Evolutionary conservation across 2,888 invertebrate genomes (phyloP), one percentile per base, ranked within the genome.

Genomic region (Lobophora halterata): DNA sequence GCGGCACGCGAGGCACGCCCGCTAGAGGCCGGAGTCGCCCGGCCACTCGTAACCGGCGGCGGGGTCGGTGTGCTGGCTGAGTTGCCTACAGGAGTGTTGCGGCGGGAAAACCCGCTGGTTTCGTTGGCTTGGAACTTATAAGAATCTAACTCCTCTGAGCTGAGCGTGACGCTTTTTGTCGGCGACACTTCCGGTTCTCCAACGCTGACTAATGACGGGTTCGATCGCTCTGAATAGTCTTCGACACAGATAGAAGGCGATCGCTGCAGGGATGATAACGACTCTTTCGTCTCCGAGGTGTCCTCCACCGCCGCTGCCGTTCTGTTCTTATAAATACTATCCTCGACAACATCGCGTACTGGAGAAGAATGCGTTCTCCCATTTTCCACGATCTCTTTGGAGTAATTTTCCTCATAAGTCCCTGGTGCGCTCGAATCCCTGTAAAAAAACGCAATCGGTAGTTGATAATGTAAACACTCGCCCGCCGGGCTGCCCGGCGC

Each of bases 391-490:
- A 13, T 12, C 17, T 25, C 20, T 21, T 42, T 29, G 7, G 37
- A 17, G 28, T 52, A 56, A 31, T 32, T 56, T 46, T 58, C 63
- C 17, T 55, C 70, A 48, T 56, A 55, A 44, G 53, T 61, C 23
- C 83, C 61, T 60, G 80, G 58, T 65, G 81, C 60, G 62, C 78
- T 74, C 68, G 75, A 56, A 65, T 89, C 73, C 73, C 90, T 65
- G 78, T 55, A 79, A 88, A 61, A 32, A 64, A 54, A 53, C 45
- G 54, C 48, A 47, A 8, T 26, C 13, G 19, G 19, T 30, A n/a
- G n/a, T n/a, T n/a, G n/a, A n/a, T n/a, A n/a, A n/a, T n/a, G n/a
- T n/a, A n/a, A n/a, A n/a, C n/a, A n/a, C n/a, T n/a, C n/a, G n/a
- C n/a, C n/a, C n/a, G n/a, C n/a, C n/a, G n/a, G n/a, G n/a, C n/a